Evolutionary conservation across 2,113 vertebrate genomes (phyloP).

Genomic region (Psephotus haematonotus): DNA sequence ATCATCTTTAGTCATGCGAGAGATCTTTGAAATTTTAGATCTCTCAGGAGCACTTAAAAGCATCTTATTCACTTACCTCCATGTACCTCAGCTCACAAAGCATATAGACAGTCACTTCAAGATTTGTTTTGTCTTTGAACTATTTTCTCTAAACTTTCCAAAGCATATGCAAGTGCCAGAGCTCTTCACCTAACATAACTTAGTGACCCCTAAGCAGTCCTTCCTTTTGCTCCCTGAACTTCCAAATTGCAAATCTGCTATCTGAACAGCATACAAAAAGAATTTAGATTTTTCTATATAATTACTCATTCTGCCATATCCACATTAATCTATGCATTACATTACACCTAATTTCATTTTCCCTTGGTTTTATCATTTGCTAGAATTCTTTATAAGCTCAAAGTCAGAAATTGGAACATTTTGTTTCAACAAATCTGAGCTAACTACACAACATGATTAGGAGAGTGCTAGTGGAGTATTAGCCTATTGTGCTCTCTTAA

Average conservation of each 20-base stretch:
- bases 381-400: neutral
- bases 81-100: neutral
- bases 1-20: neutral
- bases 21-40: neutral
- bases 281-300: neutral
- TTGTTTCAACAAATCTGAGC: neutral
- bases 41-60: neutral
- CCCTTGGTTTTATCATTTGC: neutral
- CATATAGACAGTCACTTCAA: neutral
- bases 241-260: neutral
- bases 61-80: neutral
- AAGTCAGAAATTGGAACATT: neutral
- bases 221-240: neutral
- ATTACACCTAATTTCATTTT: neutral
- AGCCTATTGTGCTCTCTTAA: neutral
- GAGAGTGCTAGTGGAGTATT: neutral
- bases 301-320: neutral
- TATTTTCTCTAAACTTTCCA: neutral
- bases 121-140: neutral
- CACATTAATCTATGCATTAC: neutral
- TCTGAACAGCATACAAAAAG: neutral
- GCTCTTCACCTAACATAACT: neutral
- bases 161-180: neutral
- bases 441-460: neutral
- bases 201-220: neutral